phyloP scores from a whole-genome alignment of 2,888 invertebrate genomes.

The Petrophora chlorosata region DNA sequence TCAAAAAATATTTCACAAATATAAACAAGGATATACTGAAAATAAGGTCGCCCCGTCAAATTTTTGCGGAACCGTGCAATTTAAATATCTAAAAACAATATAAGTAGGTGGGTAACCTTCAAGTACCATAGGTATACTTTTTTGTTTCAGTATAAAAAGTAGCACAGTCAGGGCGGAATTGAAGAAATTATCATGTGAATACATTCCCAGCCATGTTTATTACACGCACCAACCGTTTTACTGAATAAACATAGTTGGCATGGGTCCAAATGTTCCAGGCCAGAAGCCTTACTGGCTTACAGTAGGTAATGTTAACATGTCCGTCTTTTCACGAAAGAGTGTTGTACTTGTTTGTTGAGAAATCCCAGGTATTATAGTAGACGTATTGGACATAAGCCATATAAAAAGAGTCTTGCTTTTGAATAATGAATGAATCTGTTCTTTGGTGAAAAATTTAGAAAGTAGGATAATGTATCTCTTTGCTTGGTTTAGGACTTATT shows the following conservation, averaged over 20 bases:
- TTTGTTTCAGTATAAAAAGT: conserved; percentile 13
- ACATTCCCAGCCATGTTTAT: conserved; percentile 51
- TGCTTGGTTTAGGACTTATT: conserved; percentile 1
- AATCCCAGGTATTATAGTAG: conserved; percentile 18
- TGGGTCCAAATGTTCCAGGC: conserved; percentile 50
- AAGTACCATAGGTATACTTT: conserved; percentile 12
- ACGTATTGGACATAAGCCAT: conserved; percentile 3
- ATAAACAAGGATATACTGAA: neutral
- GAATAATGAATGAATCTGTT: conserved; percentile 14
- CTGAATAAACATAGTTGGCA: conserved; percentile 65
- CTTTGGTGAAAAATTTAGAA: conserved; percentile 7
- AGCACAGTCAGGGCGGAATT: conserved; percentile 19
- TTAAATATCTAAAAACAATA: too few relatives aligned
- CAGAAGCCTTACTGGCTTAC: conserved; percentile 45
- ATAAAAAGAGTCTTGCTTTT: conserved; percentile 16
- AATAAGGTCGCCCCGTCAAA: neutral
- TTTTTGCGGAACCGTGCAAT: neutral
- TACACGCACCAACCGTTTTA: conserved; percentile 57
- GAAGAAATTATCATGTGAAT: conserved; percentile 55
- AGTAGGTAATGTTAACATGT: conserved; percentile 60
- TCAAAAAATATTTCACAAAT: neutral
- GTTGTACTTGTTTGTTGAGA: conserved; percentile 16
- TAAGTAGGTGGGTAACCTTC: too few relatives aligned
- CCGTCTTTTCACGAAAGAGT: conserved; percentile 37
- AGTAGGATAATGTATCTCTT: conserved; percentile 17